Evolutionary conservation across 2,113 vertebrate species (phyloP).

Genomic region (Bambusicola thoracicus): DNA sequence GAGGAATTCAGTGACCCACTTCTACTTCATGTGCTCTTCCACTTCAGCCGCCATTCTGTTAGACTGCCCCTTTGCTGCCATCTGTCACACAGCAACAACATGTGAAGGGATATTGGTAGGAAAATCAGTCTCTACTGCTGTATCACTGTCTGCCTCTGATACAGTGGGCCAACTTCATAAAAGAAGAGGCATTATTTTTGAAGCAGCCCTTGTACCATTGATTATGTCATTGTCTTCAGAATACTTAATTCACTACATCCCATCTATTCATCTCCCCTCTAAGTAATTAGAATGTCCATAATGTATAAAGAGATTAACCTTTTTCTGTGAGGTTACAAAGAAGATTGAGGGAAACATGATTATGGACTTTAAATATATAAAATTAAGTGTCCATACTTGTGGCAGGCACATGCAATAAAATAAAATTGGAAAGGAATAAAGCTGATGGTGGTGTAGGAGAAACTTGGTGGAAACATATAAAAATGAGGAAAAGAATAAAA

Average conservation of each 20-base stretch:
- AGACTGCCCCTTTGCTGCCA: too few species aligned
- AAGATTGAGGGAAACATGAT: background rate
- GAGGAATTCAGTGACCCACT: too few species aligned
- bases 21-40: too few species aligned
- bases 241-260: background rate
- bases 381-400: rapidly evolving
- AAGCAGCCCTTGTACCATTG: background rate
- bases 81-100: too few species aligned
- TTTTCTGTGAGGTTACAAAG: background rate
- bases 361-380: background rate
- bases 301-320: background rate
- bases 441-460: background rate
- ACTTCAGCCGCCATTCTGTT: too few species aligned
- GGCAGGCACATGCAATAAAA: background rate
- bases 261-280: background rate
- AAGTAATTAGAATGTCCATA: background rate
- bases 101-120: too few species aligned
- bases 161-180: background rate
- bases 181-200: background rate
- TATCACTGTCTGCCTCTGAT: background rate
- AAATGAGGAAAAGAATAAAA: background rate
- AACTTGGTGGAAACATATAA: background rate
- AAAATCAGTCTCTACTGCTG: too few species aligned
- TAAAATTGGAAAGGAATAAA: background rate
- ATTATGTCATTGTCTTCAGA: background rate